A percentile compares a stretch with the other conserved stretches of the same genome.
phyloP scores from a whole-genome alignment of 2,797 vertebrate species.

The Sternarchorhynchus goeldii region DNA sequence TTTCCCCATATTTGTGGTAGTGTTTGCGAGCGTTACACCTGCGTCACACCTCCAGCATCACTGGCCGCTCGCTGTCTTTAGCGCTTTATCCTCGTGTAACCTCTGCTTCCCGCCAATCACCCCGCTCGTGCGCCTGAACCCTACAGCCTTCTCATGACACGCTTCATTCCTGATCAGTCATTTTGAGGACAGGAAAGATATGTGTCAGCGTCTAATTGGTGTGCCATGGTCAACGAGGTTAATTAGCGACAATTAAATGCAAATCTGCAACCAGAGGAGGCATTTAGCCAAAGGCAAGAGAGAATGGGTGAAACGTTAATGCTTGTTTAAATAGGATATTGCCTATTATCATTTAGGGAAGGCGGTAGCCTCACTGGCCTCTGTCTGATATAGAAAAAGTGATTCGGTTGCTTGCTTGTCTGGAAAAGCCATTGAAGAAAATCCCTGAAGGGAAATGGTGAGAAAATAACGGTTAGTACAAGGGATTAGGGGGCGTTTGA shows the following conservation, averaged over 20 bases:
- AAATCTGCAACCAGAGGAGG: too few relatives aligned
- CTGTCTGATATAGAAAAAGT: not conserved
- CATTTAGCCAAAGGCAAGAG: too few relatives aligned
- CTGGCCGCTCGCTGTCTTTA: not conserved
- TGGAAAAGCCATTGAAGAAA: not conserved
- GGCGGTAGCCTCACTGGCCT: not conserved
- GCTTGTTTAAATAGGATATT: slow-evolving; percentile 1
- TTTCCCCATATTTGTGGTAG: not conserved
- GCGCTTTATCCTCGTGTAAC: too few relatives aligned
- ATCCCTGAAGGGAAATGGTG: slow-evolving; percentile 6
- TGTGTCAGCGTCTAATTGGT: not conserved
- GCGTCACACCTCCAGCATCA: slow-evolving; percentile 40
- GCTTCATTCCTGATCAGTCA: too few relatives aligned
- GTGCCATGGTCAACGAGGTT: too few relatives aligned
- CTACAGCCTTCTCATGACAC: not conserved
- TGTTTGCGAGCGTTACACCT: slow-evolving; percentile 34
- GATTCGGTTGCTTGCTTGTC: not conserved
- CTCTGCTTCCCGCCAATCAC: too few relatives aligned
- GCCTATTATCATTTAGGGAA: not conserved
- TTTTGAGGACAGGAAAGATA: not conserved
- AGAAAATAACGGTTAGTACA: slow-evolving; percentile 18
- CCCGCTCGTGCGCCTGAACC: not conserved
- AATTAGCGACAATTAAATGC: too few relatives aligned
- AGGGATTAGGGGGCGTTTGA: slow-evolving; percentile 30
- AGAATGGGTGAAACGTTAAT: not conserved